phyloP scores from a whole-genome alignment of 2,797 vertebrate species.

The Amniataba percoides region DNA sequence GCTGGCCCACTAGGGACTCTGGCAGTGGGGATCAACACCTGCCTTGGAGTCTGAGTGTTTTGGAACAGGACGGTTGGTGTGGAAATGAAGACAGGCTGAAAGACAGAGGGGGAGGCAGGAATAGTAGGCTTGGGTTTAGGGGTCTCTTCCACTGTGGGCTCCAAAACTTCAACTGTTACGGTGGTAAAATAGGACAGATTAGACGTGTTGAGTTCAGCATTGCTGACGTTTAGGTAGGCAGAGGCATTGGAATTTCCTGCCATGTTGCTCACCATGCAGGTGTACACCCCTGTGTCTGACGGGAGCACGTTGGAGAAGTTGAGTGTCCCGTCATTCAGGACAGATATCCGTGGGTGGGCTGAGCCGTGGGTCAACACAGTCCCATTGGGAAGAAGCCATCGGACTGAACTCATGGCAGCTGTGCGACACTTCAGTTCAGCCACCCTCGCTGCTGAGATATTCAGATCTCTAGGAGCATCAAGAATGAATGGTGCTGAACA shows the following conservation, averaged over 20 bases:
- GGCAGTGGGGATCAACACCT: slow-evolving; percentile 88
- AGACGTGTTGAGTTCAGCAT: slow-evolving; percentile 97
- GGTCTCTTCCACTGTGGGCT: slow-evolving; percentile 90
- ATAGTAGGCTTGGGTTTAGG: slow-evolving; percentile 92
- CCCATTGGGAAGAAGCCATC: slow-evolving; percentile 95
- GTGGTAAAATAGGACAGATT: slow-evolving; percentile 98
- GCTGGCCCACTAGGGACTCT: slow-evolving; percentile 88
- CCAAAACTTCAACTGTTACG: slow-evolving; percentile 95
- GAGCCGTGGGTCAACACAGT: slow-evolving; percentile 95
- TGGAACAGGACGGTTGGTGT: slow-evolving; percentile 95
- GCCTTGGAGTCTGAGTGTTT: slow-evolving; percentile 91
- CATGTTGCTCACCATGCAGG: slow-evolving; percentile 98
- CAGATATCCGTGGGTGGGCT: slow-evolving; percentile 91
- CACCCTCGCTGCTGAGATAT: slow-evolving; percentile 95
- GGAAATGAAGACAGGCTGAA: slow-evolving; percentile 96
- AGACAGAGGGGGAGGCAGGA: slow-evolving; percentile 93
- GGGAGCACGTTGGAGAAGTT: slow-evolving; percentile 95
- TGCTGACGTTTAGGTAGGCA: slow-evolving; percentile 96
- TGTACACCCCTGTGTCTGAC: slow-evolving; percentile 94
- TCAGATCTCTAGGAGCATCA: slow-evolving; percentile 94
- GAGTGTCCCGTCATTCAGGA: slow-evolving; percentile 95
- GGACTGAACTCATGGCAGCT: slow-evolving; percentile 94
- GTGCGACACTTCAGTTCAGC: slow-evolving; percentile 95
- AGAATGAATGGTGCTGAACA: slow-evolving; percentile 97
- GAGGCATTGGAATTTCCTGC: slow-evolving; percentile 97